These are phyloP conservation scores for Calameuta filiformis DNA, from an alignment of 2,888 invertebrate species.

Conservation along the genomic window DNA sequence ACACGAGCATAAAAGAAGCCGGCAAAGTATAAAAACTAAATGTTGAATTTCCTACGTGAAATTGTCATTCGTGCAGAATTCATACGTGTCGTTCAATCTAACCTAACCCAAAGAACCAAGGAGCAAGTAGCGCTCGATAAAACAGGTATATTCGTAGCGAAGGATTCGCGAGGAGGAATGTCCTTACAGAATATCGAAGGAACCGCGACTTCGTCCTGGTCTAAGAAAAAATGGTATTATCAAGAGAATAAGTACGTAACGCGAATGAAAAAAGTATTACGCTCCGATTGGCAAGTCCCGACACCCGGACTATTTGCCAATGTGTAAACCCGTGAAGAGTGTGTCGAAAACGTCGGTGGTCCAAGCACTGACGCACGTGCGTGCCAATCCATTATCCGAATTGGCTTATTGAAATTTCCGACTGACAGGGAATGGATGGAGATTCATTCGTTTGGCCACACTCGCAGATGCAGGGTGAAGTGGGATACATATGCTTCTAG, in stretches of 20 bases:
- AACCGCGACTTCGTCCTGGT: not conserved
- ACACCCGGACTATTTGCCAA: not conserved
- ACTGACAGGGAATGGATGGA: conserved; percentile 61
- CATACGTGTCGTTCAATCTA: not conserved
- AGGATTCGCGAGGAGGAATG: not conserved
- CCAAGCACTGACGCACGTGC: conserved; percentile 40
- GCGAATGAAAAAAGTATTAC: not conserved
- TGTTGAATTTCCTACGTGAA: not conserved
- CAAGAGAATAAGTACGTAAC: not conserved
- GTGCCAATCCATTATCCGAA: conserved; percentile 63
- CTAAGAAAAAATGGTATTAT: not conserved
- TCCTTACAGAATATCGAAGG: not conserved
- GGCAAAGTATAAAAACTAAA: not conserved
- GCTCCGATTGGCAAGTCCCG: not conserved
- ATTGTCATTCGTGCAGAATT: not conserved
- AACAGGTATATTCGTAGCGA: not conserved
- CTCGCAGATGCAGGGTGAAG: conserved; percentile 47
- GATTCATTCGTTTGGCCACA: conserved; percentile 59
- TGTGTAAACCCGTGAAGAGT: not conserved
- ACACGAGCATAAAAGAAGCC: not conserved
- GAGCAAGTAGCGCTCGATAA: not conserved
- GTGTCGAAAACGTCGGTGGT: not conserved
- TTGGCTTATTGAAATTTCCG: conserved; percentile 65
- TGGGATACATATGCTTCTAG: conserved; percentile 29
- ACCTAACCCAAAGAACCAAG: not conserved